These are phyloP conservation scores for Caenorhabditis brenneri DNA, from an alignment of 1,140 invertebrate genomes.

Conservation along the genomic window DNA sequence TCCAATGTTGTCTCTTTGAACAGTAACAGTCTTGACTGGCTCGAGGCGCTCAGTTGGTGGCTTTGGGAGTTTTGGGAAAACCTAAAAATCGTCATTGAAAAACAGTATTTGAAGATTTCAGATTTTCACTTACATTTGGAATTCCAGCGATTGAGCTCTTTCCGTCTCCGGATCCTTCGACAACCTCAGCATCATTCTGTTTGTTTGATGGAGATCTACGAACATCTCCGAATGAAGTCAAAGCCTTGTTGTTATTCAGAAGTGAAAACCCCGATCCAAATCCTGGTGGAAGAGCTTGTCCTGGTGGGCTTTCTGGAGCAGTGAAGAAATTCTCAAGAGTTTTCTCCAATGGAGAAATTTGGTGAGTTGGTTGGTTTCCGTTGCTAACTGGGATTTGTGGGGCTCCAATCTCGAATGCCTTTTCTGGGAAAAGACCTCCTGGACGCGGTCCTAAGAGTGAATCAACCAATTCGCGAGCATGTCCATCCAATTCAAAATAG, in stretches of 20 bases:
- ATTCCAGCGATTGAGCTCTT: slow-evolving; percentile 66
- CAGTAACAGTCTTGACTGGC: not conserved
- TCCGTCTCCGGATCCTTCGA: slow-evolving; percentile 55
- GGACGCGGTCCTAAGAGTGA: slow-evolving; percentile 66
- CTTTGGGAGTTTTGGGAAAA: slow-evolving; percentile 64
- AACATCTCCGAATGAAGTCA: slow-evolving; percentile 37
- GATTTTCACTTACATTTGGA: slow-evolving; percentile 56
- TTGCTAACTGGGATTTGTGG: not conserved
- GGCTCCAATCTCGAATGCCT: slow-evolving; percentile 67
- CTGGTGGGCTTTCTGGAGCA: slow-evolving; percentile 60
- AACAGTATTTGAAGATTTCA: not conserved
- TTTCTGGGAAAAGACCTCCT: slow-evolving; percentile 70
- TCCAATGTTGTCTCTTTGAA: not conserved
- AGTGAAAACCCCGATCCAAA: slow-evolving; percentile 68
- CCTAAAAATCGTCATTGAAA: slow-evolving; percentile 8
- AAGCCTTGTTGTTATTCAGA: slow-evolving; percentile 58
- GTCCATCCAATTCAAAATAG: slow-evolving; percentile 70
- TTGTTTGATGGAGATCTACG: slow-evolving; percentile 40
- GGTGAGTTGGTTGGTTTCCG: slow-evolving; percentile 56
- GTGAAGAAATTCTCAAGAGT: slow-evolving; percentile 69
- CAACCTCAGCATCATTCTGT: slow-evolving; percentile 36
- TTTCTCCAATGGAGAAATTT: slow-evolving; percentile 56
- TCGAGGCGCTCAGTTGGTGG: slow-evolving; percentile 38
- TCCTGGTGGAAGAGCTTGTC: slow-evolving; percentile 63
- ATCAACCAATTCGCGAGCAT: slow-evolving; percentile 68